A percentile compares a stretch with the other conserved stretches of the same genome.
phyloP scores from a whole-genome alignment of 2,113 vertebrate species.

The Pollachius pollachius region DNA sequence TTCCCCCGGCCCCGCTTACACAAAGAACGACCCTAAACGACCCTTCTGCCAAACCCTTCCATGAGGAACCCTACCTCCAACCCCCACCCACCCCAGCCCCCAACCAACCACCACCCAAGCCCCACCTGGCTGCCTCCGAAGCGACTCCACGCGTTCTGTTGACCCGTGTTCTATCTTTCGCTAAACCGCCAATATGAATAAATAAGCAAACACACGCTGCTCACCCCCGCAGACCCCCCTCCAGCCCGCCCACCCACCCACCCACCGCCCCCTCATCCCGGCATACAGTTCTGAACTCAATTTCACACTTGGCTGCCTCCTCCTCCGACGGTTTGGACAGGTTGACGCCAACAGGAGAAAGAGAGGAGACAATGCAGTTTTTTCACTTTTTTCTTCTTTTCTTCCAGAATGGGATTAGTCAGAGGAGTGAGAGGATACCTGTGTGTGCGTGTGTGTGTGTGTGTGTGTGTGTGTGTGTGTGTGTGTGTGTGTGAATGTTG shows the following conservation, averaged over 20 bases:
- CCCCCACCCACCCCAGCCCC: background rate
- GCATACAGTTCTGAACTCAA: slow-evolving; percentile 76
- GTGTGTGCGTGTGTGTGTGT: slow-evolving; percentile 8
- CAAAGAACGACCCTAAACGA: too few relatives aligned
- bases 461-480: background rate
- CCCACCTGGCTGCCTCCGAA: slow-evolving; percentile 7
- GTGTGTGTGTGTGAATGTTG: background rate
- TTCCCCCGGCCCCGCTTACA: too few relatives aligned
- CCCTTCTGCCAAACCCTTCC: too few relatives aligned
- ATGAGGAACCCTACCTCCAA: slow-evolving; percentile 3
- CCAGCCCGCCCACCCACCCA: slow-evolving; percentile 10
- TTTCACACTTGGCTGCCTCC: slow-evolving; percentile 76
- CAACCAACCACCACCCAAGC: background rate
- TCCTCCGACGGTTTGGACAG: slow-evolving; percentile 77
- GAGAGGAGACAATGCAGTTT: slow-evolving; percentile 73
- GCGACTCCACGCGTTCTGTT: slow-evolving; percentile 51
- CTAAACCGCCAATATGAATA: slow-evolving; percentile 61
- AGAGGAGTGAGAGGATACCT: slow-evolving; percentile 11
- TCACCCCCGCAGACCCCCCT: slow-evolving; percentile 37
- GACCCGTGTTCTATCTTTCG: slow-evolving; percentile 41
- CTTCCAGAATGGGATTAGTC: slow-evolving; percentile 59
- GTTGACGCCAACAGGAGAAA: slow-evolving; percentile 74
- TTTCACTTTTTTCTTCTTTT: slow-evolving; percentile 71
- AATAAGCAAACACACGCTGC: slow-evolving; percentile 69
- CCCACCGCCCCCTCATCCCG: slow-evolving; percentile 56